Evolutionary conservation across 2,797 vertebrate genomes (phyloP), one percentile per base, ranked within the genome.

Genomic region (Glossophaga mutica): DNA sequence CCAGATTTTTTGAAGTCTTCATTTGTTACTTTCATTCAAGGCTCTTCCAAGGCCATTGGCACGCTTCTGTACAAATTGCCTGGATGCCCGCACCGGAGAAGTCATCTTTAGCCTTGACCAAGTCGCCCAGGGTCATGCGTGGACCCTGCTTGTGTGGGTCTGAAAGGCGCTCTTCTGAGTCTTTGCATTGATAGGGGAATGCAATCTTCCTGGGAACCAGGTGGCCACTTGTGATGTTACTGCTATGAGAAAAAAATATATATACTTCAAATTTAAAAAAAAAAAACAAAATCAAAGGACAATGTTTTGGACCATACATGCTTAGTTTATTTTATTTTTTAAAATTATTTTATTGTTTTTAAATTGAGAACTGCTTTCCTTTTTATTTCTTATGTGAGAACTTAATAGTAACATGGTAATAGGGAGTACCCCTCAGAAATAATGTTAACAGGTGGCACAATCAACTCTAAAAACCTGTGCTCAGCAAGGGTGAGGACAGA

Each of bases 1-100:
- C 99, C 99, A 22, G 99, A 99, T 98, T 99, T 99, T 92, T 99
- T 99, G 98, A 99, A 99, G 97, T 99, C 99, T 98, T 99, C 99
- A 42, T 99, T 99, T 95, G 99, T 99, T 96, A 99, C 99, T 98
- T 99, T 99, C 99, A 99, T 99, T 55, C 99, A 98, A 39, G 99
- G 98, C 96, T 99, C 99, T 84, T 99, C 98, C 94, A 99, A 94
- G 52, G 99, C 99, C 99, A 99, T 99, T 95, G 99, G 97, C 65
- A 99, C 99, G 99, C 99, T 98, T 99, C 99, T 91, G 99, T 99
- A 96, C 99, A 99, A 98, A 99, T 99, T 55, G 99, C 99, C 99
- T 99, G 99, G 95, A 99, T 99, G 98, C 99, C 99, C 22, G 99
- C 99, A 84, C 99, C 99, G 19, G 99, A 99, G 82, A 99, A 98